A percentile compares a stretch with the other conserved stretches of the same genome.
These are phyloP conservation scores for Dysmachus trigonus DNA, from an alignment of 2,888 invertebrate genomes.

Conservation along the genomic window DNA sequence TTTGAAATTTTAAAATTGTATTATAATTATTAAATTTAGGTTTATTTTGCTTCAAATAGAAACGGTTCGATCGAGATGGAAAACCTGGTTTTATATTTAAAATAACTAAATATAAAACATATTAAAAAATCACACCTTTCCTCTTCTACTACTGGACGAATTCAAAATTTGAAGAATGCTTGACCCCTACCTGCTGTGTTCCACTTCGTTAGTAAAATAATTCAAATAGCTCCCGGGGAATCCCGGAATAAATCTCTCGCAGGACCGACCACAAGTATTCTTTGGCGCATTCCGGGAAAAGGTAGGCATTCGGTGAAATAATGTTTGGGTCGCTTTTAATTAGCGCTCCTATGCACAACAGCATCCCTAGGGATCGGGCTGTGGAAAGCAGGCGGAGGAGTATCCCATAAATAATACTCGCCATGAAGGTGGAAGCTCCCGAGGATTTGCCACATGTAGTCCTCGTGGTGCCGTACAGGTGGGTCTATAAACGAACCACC, in stretches of 20 bases:
- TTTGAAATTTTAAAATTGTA: background rate
- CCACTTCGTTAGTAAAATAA: background rate
- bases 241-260: background rate
- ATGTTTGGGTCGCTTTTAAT: constrained; percentile 30
- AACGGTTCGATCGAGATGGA: too few relatives aligned
- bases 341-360: constrained; percentile 8
- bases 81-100: too few relatives aligned
- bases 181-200: background rate
- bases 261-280: constrained; percentile 13
- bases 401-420: constrained; percentile 30
- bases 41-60: background rate
- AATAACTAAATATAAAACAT: background rate
- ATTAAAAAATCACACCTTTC: background rate
- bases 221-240: background rate
- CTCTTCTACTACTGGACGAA: background rate
- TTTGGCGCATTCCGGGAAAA: background rate
- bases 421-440: constrained; percentile 5
- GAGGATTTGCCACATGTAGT: constrained; percentile 19
- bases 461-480: constrained; percentile 10
- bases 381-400: background rate
- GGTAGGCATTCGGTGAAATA: constrained; percentile 30
- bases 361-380: background rate
- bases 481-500: background rate
- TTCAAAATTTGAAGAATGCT: background rate
- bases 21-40: background rate